These are phyloP conservation scores for Tupiocoris notatus DNA, from an alignment of 2,888 invertebrate species.

Conservation along the genomic window DNA sequence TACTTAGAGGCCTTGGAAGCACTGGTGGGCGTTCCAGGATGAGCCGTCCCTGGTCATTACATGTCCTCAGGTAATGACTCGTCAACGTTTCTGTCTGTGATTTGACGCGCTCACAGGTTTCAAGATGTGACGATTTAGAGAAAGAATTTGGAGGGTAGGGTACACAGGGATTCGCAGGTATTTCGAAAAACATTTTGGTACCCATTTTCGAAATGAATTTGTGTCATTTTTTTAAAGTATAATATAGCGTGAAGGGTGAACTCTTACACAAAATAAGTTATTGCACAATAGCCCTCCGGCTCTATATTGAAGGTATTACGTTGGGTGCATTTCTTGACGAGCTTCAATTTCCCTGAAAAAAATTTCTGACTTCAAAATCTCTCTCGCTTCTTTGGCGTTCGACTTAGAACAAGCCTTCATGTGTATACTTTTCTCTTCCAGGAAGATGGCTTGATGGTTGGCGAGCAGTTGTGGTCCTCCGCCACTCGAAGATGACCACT, in stretches of 20 bases:
- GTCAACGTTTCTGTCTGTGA: background rate
- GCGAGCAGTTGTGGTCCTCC: conserved; percentile 28
- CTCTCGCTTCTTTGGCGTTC: background rate
- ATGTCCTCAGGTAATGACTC: background rate
- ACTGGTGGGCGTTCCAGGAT: conserved; percentile 11
- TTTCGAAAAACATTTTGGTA: no score
- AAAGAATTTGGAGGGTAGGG: no score
- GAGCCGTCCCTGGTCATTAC: conserved; percentile 1
- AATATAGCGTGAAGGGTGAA: no score
- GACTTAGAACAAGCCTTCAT: conserved; percentile 5
- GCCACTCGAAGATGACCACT: conserved; percentile 35
- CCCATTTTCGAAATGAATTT: no score
- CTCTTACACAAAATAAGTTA: no score
- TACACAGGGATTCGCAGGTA: no score
- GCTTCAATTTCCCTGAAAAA: background rate
- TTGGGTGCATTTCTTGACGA: background rate
- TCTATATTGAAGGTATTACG: background rate
- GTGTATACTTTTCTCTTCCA: conserved; percentile 33
- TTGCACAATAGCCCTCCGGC: background rate
- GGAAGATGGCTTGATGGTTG: conserved; percentile 39
- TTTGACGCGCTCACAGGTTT: background rate
- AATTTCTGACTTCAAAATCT: background rate
- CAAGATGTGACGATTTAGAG: no score
- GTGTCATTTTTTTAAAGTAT: no score
- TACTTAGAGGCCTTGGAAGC: background rate